Evolutionary conservation across 2,113 vertebrate genomes (phyloP).

Genomic region (Syrrhaptes paradoxus): DNA sequence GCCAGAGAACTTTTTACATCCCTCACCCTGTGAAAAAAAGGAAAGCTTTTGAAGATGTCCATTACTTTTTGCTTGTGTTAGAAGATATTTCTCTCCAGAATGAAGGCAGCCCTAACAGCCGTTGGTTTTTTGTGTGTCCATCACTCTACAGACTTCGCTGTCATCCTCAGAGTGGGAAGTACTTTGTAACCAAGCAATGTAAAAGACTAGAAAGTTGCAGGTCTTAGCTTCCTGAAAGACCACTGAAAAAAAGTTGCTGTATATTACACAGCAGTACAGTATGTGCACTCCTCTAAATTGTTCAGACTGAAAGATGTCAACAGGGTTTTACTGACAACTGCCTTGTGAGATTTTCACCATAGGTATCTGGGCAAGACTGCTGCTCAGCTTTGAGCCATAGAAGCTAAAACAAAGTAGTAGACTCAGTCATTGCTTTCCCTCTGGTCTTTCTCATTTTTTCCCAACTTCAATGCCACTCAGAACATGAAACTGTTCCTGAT

Average conservation of each 20-base stretch:
- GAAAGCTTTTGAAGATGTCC: background rate
- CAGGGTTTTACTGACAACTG: background rate
- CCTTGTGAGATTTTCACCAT: background rate
- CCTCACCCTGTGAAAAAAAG: background rate
- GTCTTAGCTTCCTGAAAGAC: background rate
- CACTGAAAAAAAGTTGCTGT: background rate
- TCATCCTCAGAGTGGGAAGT: background rate
- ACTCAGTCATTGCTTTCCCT: background rate
- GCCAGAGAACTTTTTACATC: background rate
- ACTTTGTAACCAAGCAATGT: background rate
- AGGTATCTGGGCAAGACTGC: background rate
- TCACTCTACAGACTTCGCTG: background rate
- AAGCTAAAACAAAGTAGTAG: background rate
- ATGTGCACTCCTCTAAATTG: background rate
- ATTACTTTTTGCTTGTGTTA: background rate
- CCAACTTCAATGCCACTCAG: background rate
- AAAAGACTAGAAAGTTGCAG: background rate
- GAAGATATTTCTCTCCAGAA: background rate
- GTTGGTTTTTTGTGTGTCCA: fast-evolving
- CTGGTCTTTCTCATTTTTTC: background rate
- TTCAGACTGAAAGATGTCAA: background rate
- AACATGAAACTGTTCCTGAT: background rate
- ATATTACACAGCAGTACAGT: background rate
- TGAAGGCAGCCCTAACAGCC: background rate
- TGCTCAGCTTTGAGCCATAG: background rate